Base-by-base conservation (phyloP, 2,888 invertebrate genomes). In the Acrobasis repandana region DNA sequence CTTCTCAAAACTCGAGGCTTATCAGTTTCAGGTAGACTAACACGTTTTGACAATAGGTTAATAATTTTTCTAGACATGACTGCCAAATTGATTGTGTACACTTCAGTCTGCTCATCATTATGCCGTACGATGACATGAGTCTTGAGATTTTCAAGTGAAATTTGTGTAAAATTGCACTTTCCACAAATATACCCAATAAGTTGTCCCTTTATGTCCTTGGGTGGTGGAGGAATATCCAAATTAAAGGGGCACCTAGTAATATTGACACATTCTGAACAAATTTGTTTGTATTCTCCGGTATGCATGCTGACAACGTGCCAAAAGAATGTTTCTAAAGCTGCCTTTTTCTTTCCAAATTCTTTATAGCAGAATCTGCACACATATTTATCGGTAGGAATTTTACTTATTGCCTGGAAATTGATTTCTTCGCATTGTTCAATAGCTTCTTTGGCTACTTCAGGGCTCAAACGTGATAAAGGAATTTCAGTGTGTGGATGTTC, bases 281-380 rank as follows among this genome's bases (percentile, higher is more conserved):
- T 80, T 64, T 94, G 94, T 60, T 95, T 92, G 70, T 94, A 96
- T 83, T 97, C 97, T 0, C 97, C 97, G 0, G 97, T 97, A 64
- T 97, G 97, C 54, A 86, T 93, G 20, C 94, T 89, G 1, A 90
- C 94, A 48, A 96, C 90, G 74, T 97, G 97, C 77, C 96, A 95
- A 73, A 95, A 95, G 76, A 96, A 95, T 6, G 80, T 76, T 73
- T 91, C 89, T 51, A 91, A 74, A 38, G 78, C 71, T 1, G 73
- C 70, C 59, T 76, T 81, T 56, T 68, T 77, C 63, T 74, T 79
- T 28, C 64, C 61, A 65, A 90, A 90, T 67, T 85, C 89, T 74
- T 86, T 80, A 49, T 70, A 84, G 71, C 92, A 92, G 74, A 92
- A 92, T 66, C 88, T 76, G 66, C 92, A 92, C 2, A 82, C 74